A percentile compares a stretch with the other conserved stretches of the same genome.
phyloP scores from a whole-genome alignment of 2,888 invertebrate genomes.

The Kuschelorhynchus macadamiae region DNA sequence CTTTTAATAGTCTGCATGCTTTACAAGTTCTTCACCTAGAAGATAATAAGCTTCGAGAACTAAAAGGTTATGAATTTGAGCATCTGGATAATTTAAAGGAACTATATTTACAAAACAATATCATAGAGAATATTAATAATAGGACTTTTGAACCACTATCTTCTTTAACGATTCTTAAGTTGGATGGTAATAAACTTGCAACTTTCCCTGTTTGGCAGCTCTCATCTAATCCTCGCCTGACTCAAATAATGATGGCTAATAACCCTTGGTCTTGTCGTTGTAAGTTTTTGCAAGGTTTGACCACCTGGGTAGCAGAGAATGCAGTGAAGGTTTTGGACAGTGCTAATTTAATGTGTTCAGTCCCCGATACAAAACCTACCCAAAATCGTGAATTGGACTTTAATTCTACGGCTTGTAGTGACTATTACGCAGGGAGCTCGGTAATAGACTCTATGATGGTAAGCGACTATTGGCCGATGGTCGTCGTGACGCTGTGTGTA shows the following conservation, averaged over 20 bases:
- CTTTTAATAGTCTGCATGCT: conserved; percentile 88
- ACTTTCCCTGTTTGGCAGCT: conserved; percentile 86
- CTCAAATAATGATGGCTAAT: conserved; percentile 83
- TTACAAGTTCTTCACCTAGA: conserved; percentile 87
- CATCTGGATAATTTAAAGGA: conserved; percentile 84
- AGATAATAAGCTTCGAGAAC: conserved; percentile 83
- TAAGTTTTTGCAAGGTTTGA: conserved; percentile 87
- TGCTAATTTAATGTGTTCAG: conserved; percentile 86
- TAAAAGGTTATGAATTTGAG: conserved; percentile 90
- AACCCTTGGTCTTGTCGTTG: conserved; percentile 94
- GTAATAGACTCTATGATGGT: conserved; percentile 87
- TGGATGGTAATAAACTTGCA: conserved; percentile 88
- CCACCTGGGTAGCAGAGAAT: conserved; percentile 86
- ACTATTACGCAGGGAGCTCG: conserved; percentile 87
- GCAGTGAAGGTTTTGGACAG: conserved; percentile 85
- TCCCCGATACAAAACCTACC: conserved; percentile 80
- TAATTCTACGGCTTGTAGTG: conserved; percentile 89
- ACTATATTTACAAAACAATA: conserved; percentile 88
- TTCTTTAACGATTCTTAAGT: conserved; percentile 83
- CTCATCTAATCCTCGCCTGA: conserved; percentile 77
- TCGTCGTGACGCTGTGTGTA: conserved; percentile 84
- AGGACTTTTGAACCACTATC: conserved; percentile 83
- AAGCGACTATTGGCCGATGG: conserved; percentile 87
- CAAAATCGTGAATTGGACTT: conserved; percentile 86
- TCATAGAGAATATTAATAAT: conserved; percentile 84